Conservation (phyloP, 53 echinoderm and acorn worm species). For the Pentamera pediparva region DNA sequence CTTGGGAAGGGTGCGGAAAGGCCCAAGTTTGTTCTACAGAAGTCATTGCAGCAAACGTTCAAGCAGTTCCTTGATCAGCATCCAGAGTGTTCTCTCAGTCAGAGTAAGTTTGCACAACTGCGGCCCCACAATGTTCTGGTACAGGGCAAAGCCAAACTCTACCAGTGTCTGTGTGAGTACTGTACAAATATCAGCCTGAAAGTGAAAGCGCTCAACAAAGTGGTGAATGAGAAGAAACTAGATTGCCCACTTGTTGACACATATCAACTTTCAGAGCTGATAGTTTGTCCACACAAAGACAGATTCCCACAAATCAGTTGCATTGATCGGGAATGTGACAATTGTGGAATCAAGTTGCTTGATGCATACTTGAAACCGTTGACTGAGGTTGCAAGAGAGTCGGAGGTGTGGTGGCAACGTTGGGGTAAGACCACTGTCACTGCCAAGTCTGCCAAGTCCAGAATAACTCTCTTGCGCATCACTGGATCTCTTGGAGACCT, state of each 20-base stretch:
- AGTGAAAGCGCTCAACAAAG: background rate
- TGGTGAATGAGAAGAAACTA: background rate
- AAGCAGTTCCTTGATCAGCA: background rate
- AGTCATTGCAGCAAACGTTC: background rate
- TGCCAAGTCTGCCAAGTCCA: background rate
- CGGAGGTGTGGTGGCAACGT: background rate
- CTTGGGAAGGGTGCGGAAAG: background rate
- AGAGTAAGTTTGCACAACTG: background rate
- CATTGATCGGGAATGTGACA: background rate
- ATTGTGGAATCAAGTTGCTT: background rate
- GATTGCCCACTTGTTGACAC: background rate
- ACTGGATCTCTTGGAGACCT: background rate
- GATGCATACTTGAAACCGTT: background rate
- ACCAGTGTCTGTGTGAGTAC: slow-evolving; percentile 1
- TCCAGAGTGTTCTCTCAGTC: background rate
- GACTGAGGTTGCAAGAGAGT: background rate
- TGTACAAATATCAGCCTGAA: background rate
- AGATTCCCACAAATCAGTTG: background rate
- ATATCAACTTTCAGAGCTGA: background rate
- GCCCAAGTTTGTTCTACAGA: background rate
- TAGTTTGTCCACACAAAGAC: background rate
- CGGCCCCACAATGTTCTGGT: background rate
- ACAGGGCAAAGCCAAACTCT: background rate
- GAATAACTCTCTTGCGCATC: background rate
- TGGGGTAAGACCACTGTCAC: background rate